Base-by-base conservation (phyloP, 2,797 vertebrate genomes). In the Fistularia tabacaria region DNA sequence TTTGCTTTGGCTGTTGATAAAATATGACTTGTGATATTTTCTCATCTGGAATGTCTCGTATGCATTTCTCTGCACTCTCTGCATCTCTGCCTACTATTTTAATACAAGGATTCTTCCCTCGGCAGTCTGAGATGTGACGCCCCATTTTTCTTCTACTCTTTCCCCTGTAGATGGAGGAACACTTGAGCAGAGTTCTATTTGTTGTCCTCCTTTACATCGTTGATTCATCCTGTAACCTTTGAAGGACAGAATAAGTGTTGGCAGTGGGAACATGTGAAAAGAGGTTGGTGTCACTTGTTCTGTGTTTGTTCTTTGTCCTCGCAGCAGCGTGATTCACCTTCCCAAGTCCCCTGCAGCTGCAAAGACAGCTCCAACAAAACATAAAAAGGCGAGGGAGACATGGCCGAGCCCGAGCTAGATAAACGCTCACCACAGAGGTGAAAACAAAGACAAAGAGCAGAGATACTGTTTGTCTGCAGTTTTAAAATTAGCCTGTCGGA, bases 201-300 rank as follows among this genome's bases (percentile, higher is more conserved):
- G 3, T 14, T 59, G 64, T 59, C 54, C 44, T 77, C 71, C 77
- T 51, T 8, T 48, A 42, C 67, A 40, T 3, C 7, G 40, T 60
- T 8, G 73, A 80, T 64, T 85, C 66, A 72, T 74, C 53, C 54
- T 0, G 49, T 36, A 52, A 82, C 79, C 80, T 85, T 82, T 83
- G 73, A 77, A 83, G 63, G 73, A 56, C 73, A 50, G 55, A 46
- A 59, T 42, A 70, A 69, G 66, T 65, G 66, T 47, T 53, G 68
- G 62, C 46, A 49, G 71, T 66, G 74, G 61, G 70, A 64, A 5
- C 67, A 60, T 63, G 74, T 57, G 70, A 58, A 70, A 74, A 49
- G 73, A 66, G 64, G 69, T 46, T 64, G 61, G 66, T 76, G 74
- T 66, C 64, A 76, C 67, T 14, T 76, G 54, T 48, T 62, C 62